Evolutionary conservation across 1,140 invertebrate genomes (phyloP), one percentile per base, ranked within the genome.

Genomic region (Ctenoplectra terminalis): DNA sequence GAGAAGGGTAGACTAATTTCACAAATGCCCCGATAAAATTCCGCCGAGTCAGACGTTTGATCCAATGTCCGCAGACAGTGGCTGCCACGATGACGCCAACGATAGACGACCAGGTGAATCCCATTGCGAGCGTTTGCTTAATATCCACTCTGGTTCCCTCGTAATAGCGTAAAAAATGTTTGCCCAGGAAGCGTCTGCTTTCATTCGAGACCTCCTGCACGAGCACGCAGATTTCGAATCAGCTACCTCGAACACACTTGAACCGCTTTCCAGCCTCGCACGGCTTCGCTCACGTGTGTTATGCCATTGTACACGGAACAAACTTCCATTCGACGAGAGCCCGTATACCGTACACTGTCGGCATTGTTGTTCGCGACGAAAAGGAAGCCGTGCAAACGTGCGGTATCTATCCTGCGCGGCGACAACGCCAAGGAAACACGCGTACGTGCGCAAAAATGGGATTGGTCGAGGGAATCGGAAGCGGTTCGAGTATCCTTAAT

Each of bases 151-250:
- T 87, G 84, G 86, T 86, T 90, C 90, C 89, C 87, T 66, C 82
- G 83, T 91, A 92, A 92, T 91, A 90, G 90, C 87, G 83, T 92
- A 93, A 93, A 93, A n/a, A 93, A 93, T 92, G 90, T 93, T 93
- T 93, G 86, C 85, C 82, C 70, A 87, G 89, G 85, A 61, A 87
- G 85, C 74, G 74, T 82, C 78, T 56, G 60, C 58, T 77, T 48
- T 77, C 58, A 50, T 79, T 54, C 7, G n/a, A 20, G 48, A 9
- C 56, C 29, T 0, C 13, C 7, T 31, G 17, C 54, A 6, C 20
- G 23, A 23, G 46, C 31, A 29, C 31, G 31, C n/a, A 63, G 60
- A 40, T 66, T 43, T 13, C 58, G 71, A n/a, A 54, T 29, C 58
- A 34, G 31, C 58, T 34, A 4, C 17, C 29, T 17, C 9, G 61